These are phyloP conservation scores for Drosophila setosimentum DNA, from an alignment of 2,888 invertebrate genomes.

Conservation along the genomic window DNA sequence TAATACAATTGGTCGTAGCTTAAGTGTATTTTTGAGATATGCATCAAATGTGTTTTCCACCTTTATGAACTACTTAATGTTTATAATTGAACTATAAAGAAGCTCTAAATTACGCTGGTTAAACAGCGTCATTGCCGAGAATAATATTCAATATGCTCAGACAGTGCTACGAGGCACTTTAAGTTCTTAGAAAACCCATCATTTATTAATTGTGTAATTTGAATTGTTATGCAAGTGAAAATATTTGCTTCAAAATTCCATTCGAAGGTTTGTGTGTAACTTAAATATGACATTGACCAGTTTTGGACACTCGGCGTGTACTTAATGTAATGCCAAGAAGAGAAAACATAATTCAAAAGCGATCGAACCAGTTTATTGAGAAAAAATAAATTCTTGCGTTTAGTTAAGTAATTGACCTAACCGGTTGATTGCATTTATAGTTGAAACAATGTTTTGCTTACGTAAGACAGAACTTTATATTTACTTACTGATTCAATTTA, in stretches of 20 bases:
- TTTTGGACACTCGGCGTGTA: slow-evolving; percentile 46
- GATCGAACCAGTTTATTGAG: slow-evolving; percentile 51
- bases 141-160: neutral
- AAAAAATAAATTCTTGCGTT: slow-evolving; percentile 5
- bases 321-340: slow-evolving; percentile 35
- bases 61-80: slow-evolving; percentile 17
- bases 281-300: slow-evolving; percentile 25
- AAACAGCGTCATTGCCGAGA: neutral
- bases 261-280: neutral
- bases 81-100: slow-evolving; percentile 17
- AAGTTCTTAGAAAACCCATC: neutral
- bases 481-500: neutral
- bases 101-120: neutral
- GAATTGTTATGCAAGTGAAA: neutral
- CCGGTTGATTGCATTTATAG: neutral
- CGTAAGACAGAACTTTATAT: neutral
- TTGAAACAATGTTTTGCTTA: too few species aligned
- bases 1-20: neutral
- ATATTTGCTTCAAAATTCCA: neutral
- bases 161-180: neutral
- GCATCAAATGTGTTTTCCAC: slow-evolving; percentile 10
- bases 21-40: neutral
- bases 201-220: neutral
- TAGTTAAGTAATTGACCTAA: neutral
- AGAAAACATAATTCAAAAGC: slow-evolving; percentile 11